phyloP scores from a whole-genome alignment of 2,113 vertebrate genomes.

The Chlorodrepanis virens region DNA sequence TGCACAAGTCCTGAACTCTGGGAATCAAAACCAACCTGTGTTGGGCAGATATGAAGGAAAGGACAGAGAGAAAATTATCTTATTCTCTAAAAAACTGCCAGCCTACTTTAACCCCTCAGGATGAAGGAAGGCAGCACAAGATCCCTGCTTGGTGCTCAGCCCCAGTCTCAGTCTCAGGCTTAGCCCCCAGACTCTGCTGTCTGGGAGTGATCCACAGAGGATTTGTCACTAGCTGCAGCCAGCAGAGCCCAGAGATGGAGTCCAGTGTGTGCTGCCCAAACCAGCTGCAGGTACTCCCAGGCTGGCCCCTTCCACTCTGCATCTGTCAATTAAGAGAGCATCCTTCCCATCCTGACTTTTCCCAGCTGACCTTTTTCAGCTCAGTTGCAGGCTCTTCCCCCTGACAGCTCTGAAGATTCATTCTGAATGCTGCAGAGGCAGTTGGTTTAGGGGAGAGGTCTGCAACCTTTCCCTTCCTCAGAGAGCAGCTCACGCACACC shows the following conservation, averaged over 20 bases:
- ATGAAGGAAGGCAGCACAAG: background rate
- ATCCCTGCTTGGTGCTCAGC: background rate
- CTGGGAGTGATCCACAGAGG: background rate
- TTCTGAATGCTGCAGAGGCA: background rate
- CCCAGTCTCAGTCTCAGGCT: background rate
- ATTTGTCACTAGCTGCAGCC: background rate
- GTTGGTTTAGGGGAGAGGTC: background rate
- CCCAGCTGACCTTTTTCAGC: conserved; percentile 56
- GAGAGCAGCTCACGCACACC: background rate
- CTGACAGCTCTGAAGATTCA: conserved; percentile 54
- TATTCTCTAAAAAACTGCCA: background rate
- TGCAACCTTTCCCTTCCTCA: background rate
- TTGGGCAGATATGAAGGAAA: background rate
- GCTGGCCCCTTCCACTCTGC: background rate
- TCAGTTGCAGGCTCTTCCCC: background rate
- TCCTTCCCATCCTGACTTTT: conserved; percentile 36
- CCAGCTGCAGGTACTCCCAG: background rate
- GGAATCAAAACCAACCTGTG: background rate
- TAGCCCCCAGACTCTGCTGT: background rate
- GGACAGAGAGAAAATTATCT: background rate
- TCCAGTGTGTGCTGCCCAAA: background rate
- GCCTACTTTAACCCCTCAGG: background rate
- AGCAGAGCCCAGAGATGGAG: background rate
- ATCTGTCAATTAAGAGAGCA: background rate
- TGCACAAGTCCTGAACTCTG: background rate